Evolutionary conservation across 2,113 vertebrate species (phyloP).

Genomic region (Condylura cristata): DNA sequence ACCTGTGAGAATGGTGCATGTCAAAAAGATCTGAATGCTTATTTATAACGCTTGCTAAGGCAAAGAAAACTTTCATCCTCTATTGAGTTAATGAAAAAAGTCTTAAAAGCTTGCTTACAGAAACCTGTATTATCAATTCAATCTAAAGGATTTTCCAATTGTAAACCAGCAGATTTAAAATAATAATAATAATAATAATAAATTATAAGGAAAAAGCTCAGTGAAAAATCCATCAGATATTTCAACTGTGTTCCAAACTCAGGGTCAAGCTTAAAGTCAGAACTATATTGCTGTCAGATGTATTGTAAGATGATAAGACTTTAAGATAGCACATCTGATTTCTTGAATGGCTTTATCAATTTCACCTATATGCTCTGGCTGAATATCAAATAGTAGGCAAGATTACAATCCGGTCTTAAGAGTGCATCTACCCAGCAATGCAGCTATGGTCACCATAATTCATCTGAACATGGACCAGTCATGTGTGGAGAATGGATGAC

Average conservation of each 20-base stretch:
- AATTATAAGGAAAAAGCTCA: neutral
- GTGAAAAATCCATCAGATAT: neutral
- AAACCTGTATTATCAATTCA: neutral
- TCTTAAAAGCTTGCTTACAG: neutral
- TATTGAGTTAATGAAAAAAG: neutral
- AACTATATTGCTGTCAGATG: neutral
- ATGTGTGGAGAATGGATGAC: conserved; percentile 72
- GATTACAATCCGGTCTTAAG: conserved; percentile 38
- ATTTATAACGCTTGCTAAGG: conserved; percentile 6
- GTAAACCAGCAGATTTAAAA: neutral
- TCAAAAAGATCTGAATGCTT: neutral
- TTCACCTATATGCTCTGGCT: conserved; percentile 13
- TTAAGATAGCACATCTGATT: neutral
- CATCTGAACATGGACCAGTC: conserved; percentile 59
- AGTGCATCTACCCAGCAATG: conserved; percentile 36
- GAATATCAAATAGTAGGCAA: conserved; percentile 41
- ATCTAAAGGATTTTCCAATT: neutral
- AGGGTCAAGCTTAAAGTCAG: neutral
- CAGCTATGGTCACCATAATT: conserved; percentile 63
- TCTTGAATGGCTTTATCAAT: conserved; percentile 47
- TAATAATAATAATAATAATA: no score
- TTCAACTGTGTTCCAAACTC: neutral
- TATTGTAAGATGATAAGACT: conserved; percentile 7
- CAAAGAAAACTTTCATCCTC: neutral
- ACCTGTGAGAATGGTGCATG: no score